Evolutionary conservation across 2,888 invertebrate genomes (phyloP), one percentile per base, ranked within the genome.

Genomic region (Ennomos quercinarius): DNA sequence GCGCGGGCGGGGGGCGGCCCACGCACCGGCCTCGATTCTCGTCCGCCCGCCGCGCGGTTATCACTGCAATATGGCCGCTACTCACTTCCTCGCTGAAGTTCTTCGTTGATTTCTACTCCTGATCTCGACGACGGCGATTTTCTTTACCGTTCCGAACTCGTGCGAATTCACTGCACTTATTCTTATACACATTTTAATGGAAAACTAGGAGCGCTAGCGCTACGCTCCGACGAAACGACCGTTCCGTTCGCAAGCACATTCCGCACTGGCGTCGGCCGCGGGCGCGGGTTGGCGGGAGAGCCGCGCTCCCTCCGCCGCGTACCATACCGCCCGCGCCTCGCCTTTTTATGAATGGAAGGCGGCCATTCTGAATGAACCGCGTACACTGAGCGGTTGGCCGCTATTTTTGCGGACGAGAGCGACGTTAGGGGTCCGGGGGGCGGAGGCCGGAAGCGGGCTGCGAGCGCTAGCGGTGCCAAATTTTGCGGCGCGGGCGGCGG

Each of bases 291-390:
- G 89, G 89, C 86, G 87, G 89, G 88, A 84, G 93, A 83, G 84
- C 84, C 82, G 84, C 81, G 79, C 87, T 82, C 87, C 89, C 93
- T 89, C 89, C 91, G 86, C 89, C 91, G 89, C 91, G 79, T 88
- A 80, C 82, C 88, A 82, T 80, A 73, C 87, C 84, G 79, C 84
- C 89, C 83, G 84, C 87, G 84, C 91, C 87, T 87, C 89, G 93
- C 94, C 94, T 94, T 94, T 94, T 94, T 94, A 94, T 95, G 94
- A 95, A 95, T 95, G 94, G 94, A 93, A 93, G 94, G 94, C 94
- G 93, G 94, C 94, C 94, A 94, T 94, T 91, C 94, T 94, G 94
- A 94, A 94, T 94, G 94, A 94, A 94, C 93, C 93, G 94, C 93
- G 93, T 93, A 93, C 93, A 93, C 92, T 82, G 91, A 91, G 91